Conservation (phyloP, 2,797 vertebrate species). For the Trachurus trachurus region DNA sequence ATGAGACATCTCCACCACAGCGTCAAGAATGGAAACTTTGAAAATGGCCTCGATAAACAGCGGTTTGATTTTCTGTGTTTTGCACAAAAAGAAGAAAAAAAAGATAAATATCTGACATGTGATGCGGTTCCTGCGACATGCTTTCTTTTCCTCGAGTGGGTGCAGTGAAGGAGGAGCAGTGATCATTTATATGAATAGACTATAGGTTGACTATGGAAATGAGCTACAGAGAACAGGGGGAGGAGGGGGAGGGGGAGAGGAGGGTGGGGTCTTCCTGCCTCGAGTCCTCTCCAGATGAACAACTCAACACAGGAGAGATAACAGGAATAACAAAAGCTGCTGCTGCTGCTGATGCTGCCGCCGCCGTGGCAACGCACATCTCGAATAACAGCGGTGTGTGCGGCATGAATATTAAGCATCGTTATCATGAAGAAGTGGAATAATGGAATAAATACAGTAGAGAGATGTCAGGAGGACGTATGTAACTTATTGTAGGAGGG, state of each 20-base stretch:
- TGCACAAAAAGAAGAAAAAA: neutral
- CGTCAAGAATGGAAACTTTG: neutral
- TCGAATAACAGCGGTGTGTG: neutral
- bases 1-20: too few relatives aligned
- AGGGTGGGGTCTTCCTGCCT: conserved; percentile 24
- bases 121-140: neutral
- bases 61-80: neutral
- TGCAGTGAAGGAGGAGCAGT: neutral
- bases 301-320: conserved; percentile 31
- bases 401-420: conserved; percentile 9
- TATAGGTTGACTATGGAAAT: conserved; percentile 11
- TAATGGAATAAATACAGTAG: neutral
- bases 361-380: conserved; percentile 31
- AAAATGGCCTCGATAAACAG: neutral
- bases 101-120: conserved; percentile 9
- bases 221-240: conserved; percentile 13
- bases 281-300: conserved; percentile 39
- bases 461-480: conserved; percentile 4
- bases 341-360: too few relatives aligned
- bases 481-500: neutral
- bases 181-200: conserved; percentile 10
- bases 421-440: neutral
- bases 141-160: neutral
- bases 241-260: too few relatives aligned
- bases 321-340: conserved; percentile 34